Evolutionary conservation across 2,888 invertebrate species (phyloP).

Genomic region (Minunthozetes semirufus): DNA sequence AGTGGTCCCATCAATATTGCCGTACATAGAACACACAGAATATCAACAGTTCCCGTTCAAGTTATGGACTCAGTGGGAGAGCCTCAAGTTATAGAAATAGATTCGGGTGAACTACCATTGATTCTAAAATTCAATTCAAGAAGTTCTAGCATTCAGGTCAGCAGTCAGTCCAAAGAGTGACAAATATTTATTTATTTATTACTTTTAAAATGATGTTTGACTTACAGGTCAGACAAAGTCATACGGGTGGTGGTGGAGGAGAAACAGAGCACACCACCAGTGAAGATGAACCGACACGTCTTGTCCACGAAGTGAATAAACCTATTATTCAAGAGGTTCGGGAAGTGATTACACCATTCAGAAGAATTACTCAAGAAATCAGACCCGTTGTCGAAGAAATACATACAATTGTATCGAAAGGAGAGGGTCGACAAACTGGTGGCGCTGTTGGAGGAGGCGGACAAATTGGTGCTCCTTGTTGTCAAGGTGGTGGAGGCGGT

Average conservation of each 20-base stretch:
- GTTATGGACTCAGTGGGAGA: not conserved
- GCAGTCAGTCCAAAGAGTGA: too few species aligned
- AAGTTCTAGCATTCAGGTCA: not conserved
- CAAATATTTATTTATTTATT: too few species aligned
- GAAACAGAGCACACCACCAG: not conserved
- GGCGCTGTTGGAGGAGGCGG: not conserved
- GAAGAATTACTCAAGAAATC: not conserved
- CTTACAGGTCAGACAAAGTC: not conserved
- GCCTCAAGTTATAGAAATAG: not conserved
- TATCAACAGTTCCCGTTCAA: not conserved
- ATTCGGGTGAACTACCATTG: not conserved
- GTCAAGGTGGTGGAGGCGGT: not conserved
- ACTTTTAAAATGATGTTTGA: too few species aligned
- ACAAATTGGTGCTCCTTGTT: not conserved
- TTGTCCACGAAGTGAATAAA: slow-evolving; percentile 1
- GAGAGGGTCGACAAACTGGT: not conserved
- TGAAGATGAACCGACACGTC: slow-evolving; percentile 1
- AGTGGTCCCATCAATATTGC: slow-evolving; percentile 23
- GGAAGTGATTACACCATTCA: not conserved
- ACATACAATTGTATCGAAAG: not conserved
- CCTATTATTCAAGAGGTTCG: slow-evolving; percentile 8
- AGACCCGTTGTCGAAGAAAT: not conserved
- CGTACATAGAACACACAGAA: not conserved
- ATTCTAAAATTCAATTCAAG: not conserved
- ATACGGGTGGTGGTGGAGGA: not conserved